These are phyloP conservation scores for Mythimna lalbum DNA, from an alignment of 2,888 invertebrate genomes.

Conservation along the genomic window DNA sequence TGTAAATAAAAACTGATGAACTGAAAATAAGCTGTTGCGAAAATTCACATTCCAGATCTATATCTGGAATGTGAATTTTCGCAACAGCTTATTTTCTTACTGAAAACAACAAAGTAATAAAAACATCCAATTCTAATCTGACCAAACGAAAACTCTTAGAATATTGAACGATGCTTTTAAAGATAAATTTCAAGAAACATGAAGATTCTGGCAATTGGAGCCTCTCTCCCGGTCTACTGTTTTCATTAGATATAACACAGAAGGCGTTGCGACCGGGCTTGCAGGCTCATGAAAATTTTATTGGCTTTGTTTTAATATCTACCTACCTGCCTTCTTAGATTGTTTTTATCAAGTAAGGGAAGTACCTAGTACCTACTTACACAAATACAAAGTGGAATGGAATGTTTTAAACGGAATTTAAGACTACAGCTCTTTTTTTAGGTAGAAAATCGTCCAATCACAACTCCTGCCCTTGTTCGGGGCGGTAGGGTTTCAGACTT, in stretches of 20 bases:
- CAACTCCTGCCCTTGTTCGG: too few relatives aligned
- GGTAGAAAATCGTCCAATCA: too few relatives aligned
- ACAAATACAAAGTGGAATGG: background rate
- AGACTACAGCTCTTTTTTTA: too few relatives aligned
- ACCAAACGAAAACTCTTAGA: slow-evolving; percentile 12
- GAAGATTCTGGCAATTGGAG: slow-evolving; percentile 23
- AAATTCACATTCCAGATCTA: background rate
- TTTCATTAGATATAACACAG: slow-evolving; percentile 25
- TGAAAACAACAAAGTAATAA: background rate
- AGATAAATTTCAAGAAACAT: slow-evolving; percentile 29
- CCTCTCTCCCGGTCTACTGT: slow-evolving; percentile 9
- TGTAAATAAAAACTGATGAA: too few relatives aligned
- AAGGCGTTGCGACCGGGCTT: slow-evolving; percentile 18
- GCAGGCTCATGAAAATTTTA: slow-evolving; percentile 33
- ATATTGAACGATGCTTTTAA: slow-evolving; percentile 17
- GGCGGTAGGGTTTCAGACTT: too few relatives aligned
- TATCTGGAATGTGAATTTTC: background rate
- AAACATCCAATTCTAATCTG: background rate
- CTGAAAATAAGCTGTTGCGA: background rate
- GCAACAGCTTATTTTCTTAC: background rate
- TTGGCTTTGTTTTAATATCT: slow-evolving; percentile 4
- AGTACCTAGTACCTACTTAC: background rate
- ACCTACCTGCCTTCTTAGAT: background rate
- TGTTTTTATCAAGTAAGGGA: slow-evolving; percentile 3
- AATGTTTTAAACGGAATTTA: background rate